Conservation (phyloP, 2,797 vertebrate species). For the Paramormyrops hopkinsi region DNA sequence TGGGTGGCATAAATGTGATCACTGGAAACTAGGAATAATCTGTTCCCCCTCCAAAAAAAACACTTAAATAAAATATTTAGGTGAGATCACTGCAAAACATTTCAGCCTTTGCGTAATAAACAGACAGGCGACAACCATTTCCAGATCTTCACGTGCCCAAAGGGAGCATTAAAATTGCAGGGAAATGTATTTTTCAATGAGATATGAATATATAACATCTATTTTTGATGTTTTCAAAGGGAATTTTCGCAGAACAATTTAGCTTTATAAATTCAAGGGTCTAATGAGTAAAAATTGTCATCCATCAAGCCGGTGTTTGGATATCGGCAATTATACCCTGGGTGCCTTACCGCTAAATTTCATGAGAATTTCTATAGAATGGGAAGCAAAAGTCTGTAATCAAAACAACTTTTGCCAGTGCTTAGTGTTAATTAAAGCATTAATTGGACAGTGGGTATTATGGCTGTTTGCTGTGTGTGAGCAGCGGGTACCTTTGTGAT, state of each 20-base stretch:
- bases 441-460: background rate
- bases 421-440: background rate
- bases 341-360: background rate
- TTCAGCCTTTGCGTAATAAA: slow-evolving; percentile 27
- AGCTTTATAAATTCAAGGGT: slow-evolving; percentile 8
- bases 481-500: background rate
- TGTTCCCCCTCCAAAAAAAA: background rate
- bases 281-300: background rate
- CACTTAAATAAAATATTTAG: slow-evolving; percentile 15
- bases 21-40: background rate
- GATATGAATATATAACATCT: background rate
- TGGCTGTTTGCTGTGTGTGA: background rate
- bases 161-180: slow-evolving; percentile 14
- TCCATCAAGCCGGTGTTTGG: background rate
- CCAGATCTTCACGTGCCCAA: slow-evolving; percentile 30
- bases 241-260: slow-evolving; percentile 29
- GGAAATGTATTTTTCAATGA: slow-evolving; percentile 26
- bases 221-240: slow-evolving; percentile 10
- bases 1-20: background rate
- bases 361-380: background rate
- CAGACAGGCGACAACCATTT: slow-evolving; percentile 30
- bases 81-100: slow-evolving; percentile 8
- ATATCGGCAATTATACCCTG: background rate
- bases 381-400: background rate
- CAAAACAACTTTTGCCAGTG: background rate